phyloP scores from a whole-genome alignment of 2,797 vertebrate genomes.

The Lutjanus argentimaculatus region DNA sequence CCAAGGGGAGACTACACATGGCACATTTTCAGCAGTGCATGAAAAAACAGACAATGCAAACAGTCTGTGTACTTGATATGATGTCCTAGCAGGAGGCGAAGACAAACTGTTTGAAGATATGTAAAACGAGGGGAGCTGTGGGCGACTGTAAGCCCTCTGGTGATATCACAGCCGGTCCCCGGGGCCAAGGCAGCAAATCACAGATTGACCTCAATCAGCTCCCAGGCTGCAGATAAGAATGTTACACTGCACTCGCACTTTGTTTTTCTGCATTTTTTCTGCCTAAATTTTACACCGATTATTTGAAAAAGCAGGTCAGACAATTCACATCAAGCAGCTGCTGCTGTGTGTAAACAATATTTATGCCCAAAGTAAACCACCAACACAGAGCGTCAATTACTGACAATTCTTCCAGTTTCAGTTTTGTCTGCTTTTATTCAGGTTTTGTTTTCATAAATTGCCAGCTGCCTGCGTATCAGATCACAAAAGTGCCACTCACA shows the following conservation, averaged over 20 bases:
- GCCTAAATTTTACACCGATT: slow-evolving; percentile 18
- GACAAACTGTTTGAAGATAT: slow-evolving; percentile 61
- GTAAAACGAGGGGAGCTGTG: slow-evolving; percentile 44
- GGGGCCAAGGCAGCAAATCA: slow-evolving; percentile 77
- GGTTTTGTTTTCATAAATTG: slow-evolving; percentile 36
- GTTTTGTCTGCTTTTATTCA: slow-evolving; percentile 25
- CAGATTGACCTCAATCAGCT: slow-evolving; percentile 82
- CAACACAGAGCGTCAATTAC: slow-evolving; percentile 3
- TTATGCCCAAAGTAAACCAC: slow-evolving; percentile 19
- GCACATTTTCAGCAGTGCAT: slow-evolving; percentile 32
- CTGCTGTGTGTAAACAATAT: background rate
- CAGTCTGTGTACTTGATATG: slow-evolving; percentile 1
- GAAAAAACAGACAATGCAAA: slow-evolving; percentile 36
- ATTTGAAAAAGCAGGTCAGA: slow-evolving; percentile 46
- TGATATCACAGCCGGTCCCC: slow-evolving; percentile 61
- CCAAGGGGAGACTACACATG: slow-evolving; percentile 11
- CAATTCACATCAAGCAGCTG: background rate
- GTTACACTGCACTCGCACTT: slow-evolving; percentile 31
- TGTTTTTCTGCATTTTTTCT: slow-evolving; percentile 39
- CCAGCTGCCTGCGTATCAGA: slow-evolving; percentile 2
- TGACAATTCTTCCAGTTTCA: background rate
- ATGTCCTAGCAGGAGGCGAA: slow-evolving; percentile 35
- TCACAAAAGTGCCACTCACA: slow-evolving; percentile 14
- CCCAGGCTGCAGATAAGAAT: slow-evolving; percentile 62
- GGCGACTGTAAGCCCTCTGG: slow-evolving; percentile 63